These are phyloP conservation scores for Rhyzopertha dominica DNA, from an alignment of 1,140 invertebrate genomes.

Conservation along the genomic window DNA sequence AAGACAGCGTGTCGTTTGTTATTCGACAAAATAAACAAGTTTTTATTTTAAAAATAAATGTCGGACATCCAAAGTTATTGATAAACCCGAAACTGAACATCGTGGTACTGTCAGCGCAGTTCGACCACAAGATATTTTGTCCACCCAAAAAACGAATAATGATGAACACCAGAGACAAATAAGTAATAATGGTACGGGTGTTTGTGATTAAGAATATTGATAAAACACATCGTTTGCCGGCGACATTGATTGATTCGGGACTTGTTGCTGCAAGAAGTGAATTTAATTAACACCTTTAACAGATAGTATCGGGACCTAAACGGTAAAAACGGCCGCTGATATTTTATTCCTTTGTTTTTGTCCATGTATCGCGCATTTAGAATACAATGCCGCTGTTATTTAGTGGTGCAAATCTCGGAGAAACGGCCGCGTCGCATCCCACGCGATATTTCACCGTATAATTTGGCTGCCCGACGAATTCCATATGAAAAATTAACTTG, in stretches of 20 bases:
- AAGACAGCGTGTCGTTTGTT: no score
- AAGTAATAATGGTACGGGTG: slow-evolving; percentile 28
- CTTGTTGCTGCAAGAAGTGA: slow-evolving; percentile 17
- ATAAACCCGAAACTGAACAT: slow-evolving; percentile 24
- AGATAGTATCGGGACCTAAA: slow-evolving; percentile 22
- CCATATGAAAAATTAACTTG: no score
- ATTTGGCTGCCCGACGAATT: no score
- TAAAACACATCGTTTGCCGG: slow-evolving; percentile 25
- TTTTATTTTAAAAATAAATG: slow-evolving; percentile 24
- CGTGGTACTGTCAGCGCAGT: slow-evolving; percentile 18
- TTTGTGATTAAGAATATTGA: slow-evolving; percentile 29
- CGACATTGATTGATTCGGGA: slow-evolving; percentile 28
- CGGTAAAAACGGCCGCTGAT: no score
- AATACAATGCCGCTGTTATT: no score
- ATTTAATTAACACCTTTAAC: slow-evolving; percentile 28
- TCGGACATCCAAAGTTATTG: slow-evolving; percentile 23
- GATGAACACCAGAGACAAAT: slow-evolving; percentile 21
- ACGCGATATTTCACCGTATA: no score
- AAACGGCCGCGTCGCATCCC: no score
- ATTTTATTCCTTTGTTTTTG: no score
- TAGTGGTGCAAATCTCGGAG: no score
- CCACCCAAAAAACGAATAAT: slow-evolving; percentile 18
- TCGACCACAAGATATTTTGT: slow-evolving; percentile 22
- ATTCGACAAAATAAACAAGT: no score
- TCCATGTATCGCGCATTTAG: no score